Conservation (phyloP, 2,888 invertebrate genomes). For the Lasioglossum figueresi region DNA sequence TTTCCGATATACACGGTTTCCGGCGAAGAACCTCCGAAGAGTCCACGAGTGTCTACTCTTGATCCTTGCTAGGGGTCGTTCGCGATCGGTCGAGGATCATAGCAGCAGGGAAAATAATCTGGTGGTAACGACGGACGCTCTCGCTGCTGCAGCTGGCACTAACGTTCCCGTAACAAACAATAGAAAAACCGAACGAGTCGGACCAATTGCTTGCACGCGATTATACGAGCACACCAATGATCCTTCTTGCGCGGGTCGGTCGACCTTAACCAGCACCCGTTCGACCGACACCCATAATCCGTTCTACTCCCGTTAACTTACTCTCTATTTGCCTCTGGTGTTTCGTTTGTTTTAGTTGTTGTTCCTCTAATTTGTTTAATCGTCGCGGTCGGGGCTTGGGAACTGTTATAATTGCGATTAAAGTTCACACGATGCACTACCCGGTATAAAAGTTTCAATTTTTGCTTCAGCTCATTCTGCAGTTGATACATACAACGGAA, state of each 20-base stretch:
- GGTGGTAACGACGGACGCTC: slow-evolving; percentile 35
- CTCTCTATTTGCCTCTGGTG: slow-evolving; percentile 42
- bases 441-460: not conserved
- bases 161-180: slow-evolving; percentile 66
- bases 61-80: not conserved
- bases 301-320: slow-evolving; percentile 48
- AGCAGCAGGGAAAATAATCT: not conserved
- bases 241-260: slow-evolving; percentile 43
- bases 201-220: slow-evolving; percentile 65
- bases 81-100: slow-evolving; percentile 10
- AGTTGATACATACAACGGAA: not conserved
- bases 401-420: not conserved
- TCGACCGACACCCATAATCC: slow-evolving; percentile 49
- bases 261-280: slow-evolving; percentile 51
- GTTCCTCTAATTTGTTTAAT: slow-evolving; percentile 31
- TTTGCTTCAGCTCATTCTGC: not conserved
- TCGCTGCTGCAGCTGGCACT: slow-evolving; percentile 63
- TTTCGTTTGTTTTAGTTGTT: slow-evolving; percentile 43
- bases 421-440: not conserved
- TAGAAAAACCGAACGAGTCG: not conserved
- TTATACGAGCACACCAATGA: slow-evolving; percentile 63
- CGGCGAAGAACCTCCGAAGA: not conserved
- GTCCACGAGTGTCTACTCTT: not conserved
- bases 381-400: slow-evolving; percentile 14
- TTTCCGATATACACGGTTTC: not conserved